Evolutionary conservation across 2,888 invertebrate genomes (phyloP).

Genomic region (Carcina quercana): DNA sequence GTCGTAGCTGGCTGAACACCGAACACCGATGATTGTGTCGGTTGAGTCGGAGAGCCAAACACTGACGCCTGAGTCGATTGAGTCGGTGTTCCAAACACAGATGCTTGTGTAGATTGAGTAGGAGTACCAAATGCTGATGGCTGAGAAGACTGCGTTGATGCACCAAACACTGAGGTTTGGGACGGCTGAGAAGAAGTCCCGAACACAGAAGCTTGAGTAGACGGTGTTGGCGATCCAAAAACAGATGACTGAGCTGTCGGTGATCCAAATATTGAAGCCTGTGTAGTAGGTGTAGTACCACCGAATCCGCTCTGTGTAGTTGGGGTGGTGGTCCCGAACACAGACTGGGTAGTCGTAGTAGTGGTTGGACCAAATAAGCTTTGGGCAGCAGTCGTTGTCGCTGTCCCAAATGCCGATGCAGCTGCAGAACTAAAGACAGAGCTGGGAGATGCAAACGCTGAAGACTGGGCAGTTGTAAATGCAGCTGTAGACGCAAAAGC

Average conservation of each 20-base stretch:
- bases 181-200: constrained; percentile 22
- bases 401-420: constrained; percentile 13
- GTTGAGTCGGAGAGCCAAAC: constrained; percentile 20
- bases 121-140: constrained; percentile 23
- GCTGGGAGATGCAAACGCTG: constrained; percentile 8
- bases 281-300: constrained; percentile 16
- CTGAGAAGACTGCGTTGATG: constrained; percentile 19
- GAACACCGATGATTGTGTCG: constrained; percentile 31
- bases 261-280: constrained; percentile 14
- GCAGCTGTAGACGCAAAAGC: constrained; percentile 11
- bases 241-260: constrained; percentile 23
- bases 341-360: constrained; percentile 22
- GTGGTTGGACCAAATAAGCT: constrained; percentile 26
- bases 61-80: constrained; percentile 22
- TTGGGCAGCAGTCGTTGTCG: constrained; percentile 21
- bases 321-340: constrained; percentile 25
- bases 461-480: constrained; percentile 10
- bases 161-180: constrained; percentile 26
- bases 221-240: constrained; percentile 20
- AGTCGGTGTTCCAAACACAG: constrained; percentile 27
- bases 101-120: constrained; percentile 16
- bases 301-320: constrained; percentile 24
- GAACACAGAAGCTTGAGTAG: constrained; percentile 21
- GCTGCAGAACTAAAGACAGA: constrained; percentile 18
- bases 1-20: constrained; percentile 36